Evolutionary conservation across 1,140 invertebrate species (phyloP).

Genomic region (Eumeta japonica): DNA sequence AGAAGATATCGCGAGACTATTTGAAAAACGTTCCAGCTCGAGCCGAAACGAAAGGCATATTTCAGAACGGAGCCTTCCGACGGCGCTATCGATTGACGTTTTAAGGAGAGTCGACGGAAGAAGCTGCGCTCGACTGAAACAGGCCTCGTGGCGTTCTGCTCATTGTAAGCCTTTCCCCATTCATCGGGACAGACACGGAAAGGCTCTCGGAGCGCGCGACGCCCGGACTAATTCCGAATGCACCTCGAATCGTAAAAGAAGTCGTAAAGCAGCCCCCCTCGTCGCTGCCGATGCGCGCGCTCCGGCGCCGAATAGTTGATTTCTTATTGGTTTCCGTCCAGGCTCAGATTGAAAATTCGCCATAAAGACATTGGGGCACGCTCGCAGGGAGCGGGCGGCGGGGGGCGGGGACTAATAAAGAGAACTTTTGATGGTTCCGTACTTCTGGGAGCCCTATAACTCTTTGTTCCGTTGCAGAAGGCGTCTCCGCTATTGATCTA

Average conservation of each 20-base stretch:
- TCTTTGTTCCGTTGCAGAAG: no score
- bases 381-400: constrained; percentile 47
- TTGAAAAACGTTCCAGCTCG: no score
- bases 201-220: constrained; percentile 44
- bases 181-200: constrained; percentile 48
- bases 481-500: no score
- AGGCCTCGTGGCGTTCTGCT: no score
- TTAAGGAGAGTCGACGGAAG: no score
- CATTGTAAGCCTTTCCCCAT: constrained; percentile 51
- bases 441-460: no score
- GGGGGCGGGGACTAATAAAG: constrained; percentile 56
- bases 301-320: constrained; percentile 55
- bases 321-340: constrained; percentile 55
- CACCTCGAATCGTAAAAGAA: constrained; percentile 56
- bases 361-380: constrained; percentile 56
- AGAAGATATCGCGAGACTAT: no score
- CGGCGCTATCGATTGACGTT: no score
- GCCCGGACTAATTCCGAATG: constrained; percentile 51
- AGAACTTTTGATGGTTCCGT: constrained; percentile 55
- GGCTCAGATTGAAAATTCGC: constrained; percentile 55
- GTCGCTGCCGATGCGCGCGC: constrained; percentile 41
- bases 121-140: no score
- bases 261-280: constrained; percentile 55
- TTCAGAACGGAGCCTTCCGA: no score
- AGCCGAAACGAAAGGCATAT: no score